These are phyloP conservation scores for Archips xylosteana DNA, from an alignment of 2,888 invertebrate species.

Conservation along the genomic window DNA sequence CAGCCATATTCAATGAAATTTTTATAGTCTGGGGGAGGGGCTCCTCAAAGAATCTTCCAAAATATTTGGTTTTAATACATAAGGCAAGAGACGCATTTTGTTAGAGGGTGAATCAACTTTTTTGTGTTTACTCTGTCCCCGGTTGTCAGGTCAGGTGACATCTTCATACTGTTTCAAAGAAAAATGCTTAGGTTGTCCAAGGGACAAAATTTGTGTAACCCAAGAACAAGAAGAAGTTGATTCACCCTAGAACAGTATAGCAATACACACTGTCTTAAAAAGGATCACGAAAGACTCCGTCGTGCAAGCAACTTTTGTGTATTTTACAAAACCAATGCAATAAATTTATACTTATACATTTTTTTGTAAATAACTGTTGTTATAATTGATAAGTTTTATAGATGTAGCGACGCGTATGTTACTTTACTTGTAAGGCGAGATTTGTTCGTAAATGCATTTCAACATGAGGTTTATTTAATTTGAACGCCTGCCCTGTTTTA, in stretches of 20 bases:
- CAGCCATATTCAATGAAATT: neutral
- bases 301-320: neutral
- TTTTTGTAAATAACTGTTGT: slow-evolving; percentile 38
- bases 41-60: neutral
- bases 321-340: slow-evolving; percentile 10
- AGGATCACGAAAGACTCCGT: neutral
- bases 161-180: too few species aligned
- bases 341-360: neutral
- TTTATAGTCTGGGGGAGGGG: neutral
- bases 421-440: slow-evolving; percentile 19
- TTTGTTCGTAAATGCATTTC: slow-evolving; percentile 35
- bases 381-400: slow-evolving; percentile 30
- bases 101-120: too few species aligned
- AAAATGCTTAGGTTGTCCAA: too few species aligned
- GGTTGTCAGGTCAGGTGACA: too few species aligned
- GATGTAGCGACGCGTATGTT: slow-evolving; percentile 20
- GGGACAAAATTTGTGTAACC: too few species aligned
- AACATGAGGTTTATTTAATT: neutral
- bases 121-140: too few species aligned
- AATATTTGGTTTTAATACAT: slow-evolving; percentile 2
- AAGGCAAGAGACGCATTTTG: neutral
- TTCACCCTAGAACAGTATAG: too few species aligned
- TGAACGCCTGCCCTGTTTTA: too few species aligned
- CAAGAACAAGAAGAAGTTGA: too few species aligned
- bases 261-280: too few species aligned